Conservation (phyloP, 37 sponge, comb jelly and placozoan genomes). For the Cliona cf. orientalis region DNA sequence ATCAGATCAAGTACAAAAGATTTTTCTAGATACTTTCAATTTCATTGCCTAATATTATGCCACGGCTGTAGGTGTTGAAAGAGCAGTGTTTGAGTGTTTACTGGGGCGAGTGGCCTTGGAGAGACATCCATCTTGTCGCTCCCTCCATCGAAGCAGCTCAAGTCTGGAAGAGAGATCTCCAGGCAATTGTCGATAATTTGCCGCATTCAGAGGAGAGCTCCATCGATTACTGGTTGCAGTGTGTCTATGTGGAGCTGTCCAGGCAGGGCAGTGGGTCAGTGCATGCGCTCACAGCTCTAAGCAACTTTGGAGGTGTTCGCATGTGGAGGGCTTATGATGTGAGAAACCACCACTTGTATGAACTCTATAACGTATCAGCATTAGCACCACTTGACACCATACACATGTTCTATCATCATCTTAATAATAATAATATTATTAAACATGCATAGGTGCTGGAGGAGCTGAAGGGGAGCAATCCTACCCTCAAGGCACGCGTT, state of each 20-base stretch:
- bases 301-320: conserved; percentile 14
- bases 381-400: neutral
- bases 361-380: neutral
- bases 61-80: conserved; percentile 6
- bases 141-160: neutral
- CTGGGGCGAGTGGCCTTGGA: conserved; percentile 68
- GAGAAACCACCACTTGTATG: neutral
- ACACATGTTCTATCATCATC: neutral
- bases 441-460: conserved; percentile 1
- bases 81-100: conserved; percentile 47
- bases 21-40: too few species aligned
- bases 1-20: conserved; percentile 10
- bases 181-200: neutral
- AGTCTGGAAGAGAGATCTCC: conserved; percentile 3
- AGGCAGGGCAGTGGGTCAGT: neutral
- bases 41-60: neutral
- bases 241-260: conserved; percentile 37
- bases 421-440: neutral
- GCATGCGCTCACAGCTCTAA: conserved; percentile 24
- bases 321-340: conserved; percentile 60
- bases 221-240: conserved; percentile 47
- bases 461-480: neutral
- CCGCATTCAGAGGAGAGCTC: neutral
- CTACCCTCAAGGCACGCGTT: neutral
- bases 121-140: conserved; percentile 25